Evolutionary conservation across 1,140 invertebrate species (phyloP).

Genomic region (Hirudo medicinalis): DNA sequence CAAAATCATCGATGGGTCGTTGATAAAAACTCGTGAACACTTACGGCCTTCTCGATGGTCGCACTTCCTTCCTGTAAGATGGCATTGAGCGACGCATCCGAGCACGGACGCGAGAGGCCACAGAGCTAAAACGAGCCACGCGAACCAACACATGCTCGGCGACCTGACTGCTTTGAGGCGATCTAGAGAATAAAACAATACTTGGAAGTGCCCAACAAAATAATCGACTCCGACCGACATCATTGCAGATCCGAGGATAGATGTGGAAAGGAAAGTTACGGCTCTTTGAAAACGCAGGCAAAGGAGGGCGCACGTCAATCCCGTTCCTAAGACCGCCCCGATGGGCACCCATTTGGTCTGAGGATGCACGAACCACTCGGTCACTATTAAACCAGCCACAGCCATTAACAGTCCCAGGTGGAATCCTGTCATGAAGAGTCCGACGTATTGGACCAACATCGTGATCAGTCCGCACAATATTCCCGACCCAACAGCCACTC

Average conservation of each 20-base stretch:
- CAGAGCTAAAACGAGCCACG: constrained; percentile 57
- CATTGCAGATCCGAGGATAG: constrained; percentile 60
- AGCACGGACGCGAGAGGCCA: constrained; percentile 59
- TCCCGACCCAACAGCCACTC: constrained; percentile 58
- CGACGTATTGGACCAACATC: constrained; percentile 64
- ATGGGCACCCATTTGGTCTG: constrained; percentile 55
- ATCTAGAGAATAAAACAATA: constrained; percentile 54
- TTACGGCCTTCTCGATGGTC: constrained; percentile 44
- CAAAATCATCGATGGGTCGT: no score
- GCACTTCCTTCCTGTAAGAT: constrained; percentile 55
- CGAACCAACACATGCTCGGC: constrained; percentile 54
- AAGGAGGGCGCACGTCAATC: constrained; percentile 55
- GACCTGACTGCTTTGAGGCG: constrained; percentile 35
- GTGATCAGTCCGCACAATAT: constrained; percentile 64
- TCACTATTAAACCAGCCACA: constrained; percentile 43
- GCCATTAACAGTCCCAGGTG: constrained; percentile 55
- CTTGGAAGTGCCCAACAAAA: constrained; percentile 57
- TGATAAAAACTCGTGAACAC: constrained; percentile 26
- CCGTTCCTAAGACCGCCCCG: constrained; percentile 52
- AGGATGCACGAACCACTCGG: constrained; percentile 36
- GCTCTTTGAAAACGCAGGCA: constrained; percentile 61
- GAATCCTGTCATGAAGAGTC: constrained; percentile 68
- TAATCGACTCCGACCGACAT: constrained; percentile 59
- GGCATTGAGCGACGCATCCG: constrained; percentile 55
- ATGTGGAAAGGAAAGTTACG: constrained; percentile 60